phyloP scores from a whole-genome alignment of 2,113 vertebrate species.

The Otus sunia region DNA sequence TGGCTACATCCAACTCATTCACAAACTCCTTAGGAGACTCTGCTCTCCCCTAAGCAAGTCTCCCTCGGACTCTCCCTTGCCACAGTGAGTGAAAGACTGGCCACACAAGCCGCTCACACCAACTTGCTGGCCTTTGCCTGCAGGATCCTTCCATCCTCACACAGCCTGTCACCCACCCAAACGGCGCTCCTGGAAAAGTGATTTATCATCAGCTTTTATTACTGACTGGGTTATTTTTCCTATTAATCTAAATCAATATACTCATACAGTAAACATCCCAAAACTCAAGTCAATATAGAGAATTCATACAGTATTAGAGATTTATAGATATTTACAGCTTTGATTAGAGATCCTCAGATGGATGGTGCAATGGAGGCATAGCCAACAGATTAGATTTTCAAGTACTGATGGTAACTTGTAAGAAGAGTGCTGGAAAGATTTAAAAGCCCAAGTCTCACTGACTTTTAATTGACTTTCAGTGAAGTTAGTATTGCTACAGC shows the following conservation, averaged over 20 bases:
- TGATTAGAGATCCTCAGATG: constrained; percentile 25
- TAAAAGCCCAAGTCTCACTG: background rate
- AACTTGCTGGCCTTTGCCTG: background rate
- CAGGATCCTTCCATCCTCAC: background rate
- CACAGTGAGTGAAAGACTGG: rapidly evolving
- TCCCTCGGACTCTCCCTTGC: background rate
- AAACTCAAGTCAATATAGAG: constrained; percentile 44
- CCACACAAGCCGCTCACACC: rapidly evolving
- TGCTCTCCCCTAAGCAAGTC: background rate
- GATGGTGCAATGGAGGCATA: background rate
- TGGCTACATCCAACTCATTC: background rate
- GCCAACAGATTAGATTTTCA: constrained; percentile 32
- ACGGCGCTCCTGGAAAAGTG: background rate
- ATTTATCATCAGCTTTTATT: background rate
- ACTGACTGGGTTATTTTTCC: constrained; percentile 38
- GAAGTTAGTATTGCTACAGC: background rate
- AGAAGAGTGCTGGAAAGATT: background rate
- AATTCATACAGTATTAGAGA: constrained; percentile 49
- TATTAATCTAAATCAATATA: constrained; percentile 52
- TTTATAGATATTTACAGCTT: constrained; percentile 51
- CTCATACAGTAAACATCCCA: constrained; percentile 30
- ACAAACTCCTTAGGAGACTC: background rate
- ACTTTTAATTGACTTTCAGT: constrained; percentile 43
- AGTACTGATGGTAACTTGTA: constrained; percentile 7
- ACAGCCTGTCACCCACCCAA: rapidly evolving